phyloP scores from a whole-genome alignment of 1,140 invertebrate species.

The Drosophila bipectinata region DNA sequence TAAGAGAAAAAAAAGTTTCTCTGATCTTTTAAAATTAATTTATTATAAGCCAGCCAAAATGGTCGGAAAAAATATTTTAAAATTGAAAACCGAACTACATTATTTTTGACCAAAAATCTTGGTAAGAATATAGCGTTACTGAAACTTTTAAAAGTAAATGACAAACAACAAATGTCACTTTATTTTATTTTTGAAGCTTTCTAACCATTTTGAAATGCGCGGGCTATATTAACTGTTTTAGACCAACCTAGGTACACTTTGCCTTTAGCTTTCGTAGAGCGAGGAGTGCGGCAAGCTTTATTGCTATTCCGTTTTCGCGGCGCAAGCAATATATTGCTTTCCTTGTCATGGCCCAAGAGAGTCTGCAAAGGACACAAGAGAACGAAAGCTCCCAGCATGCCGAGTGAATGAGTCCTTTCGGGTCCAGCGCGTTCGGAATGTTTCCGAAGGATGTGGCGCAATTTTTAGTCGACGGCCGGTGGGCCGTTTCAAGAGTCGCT shows the following conservation, averaged over 20 bases:
- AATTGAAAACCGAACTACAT: too few relatives aligned
- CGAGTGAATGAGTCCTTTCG: neutral
- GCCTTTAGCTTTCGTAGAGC: slow-evolving; percentile 46
- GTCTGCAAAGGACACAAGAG: slow-evolving; percentile 45
- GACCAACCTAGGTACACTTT: slow-evolving; percentile 40
- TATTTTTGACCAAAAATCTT: too few relatives aligned
- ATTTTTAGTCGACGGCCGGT: slow-evolving; percentile 22
- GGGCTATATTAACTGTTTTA: slow-evolving; percentile 62
- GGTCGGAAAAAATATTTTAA: too few relatives aligned
- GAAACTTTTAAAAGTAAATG: too few relatives aligned
- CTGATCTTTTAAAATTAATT: too few relatives aligned
- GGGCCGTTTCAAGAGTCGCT: slow-evolving; percentile 14
- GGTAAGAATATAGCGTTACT: too few relatives aligned
- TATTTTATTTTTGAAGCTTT: neutral
- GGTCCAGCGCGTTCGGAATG: neutral
- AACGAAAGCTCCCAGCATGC: slow-evolving; percentile 33
- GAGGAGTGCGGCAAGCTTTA: slow-evolving; percentile 33
- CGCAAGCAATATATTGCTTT: slow-evolving; percentile 67
- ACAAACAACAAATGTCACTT: neutral
- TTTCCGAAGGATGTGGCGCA: slow-evolving; percentile 14
- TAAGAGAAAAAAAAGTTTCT: too few relatives aligned
- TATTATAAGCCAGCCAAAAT: too few relatives aligned
- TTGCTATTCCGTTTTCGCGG: slow-evolving; percentile 45
- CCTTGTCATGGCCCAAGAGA: slow-evolving; percentile 53
- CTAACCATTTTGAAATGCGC: slow-evolving; percentile 19